Evolutionary conservation across 2,888 invertebrate genomes (phyloP).

Genomic region (Macaria liturata): DNA sequence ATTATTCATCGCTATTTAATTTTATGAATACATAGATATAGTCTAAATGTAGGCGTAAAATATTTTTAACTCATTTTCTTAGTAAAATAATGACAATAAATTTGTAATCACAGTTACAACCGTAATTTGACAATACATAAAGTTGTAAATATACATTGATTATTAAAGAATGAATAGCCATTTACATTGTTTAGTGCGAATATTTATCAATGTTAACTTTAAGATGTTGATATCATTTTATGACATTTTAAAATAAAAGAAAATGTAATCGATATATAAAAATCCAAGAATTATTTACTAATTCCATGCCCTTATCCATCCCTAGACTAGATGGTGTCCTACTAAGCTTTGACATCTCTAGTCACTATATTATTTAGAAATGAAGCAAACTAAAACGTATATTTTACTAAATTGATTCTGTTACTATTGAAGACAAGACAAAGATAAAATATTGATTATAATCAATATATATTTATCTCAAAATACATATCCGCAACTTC

Average conservation of each 20-base stretch:
- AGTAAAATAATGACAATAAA: slow-evolving; percentile 64
- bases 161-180: slow-evolving; percentile 35
- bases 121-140: slow-evolving; percentile 25
- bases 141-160: slow-evolving; percentile 31
- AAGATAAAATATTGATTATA: too few species aligned
- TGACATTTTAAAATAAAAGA: slow-evolving; percentile 79
- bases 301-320: too few species aligned
- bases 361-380: too few species aligned
- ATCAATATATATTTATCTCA: too few species aligned
- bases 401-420: too few species aligned
- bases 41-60: slow-evolving; percentile 20
- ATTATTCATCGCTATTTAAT: slow-evolving; percentile 12
- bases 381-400: too few species aligned
- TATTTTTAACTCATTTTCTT: slow-evolving; percentile 28
- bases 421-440: too few species aligned
- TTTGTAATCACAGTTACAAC: slow-evolving; percentile 47
- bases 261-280: slow-evolving; percentile 60
- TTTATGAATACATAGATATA: slow-evolving; percentile 13
- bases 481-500: too few species aligned
- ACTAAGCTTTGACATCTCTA: too few species aligned
- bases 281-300: too few species aligned
- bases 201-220: slow-evolving; percentile 80
- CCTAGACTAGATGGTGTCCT: too few species aligned
- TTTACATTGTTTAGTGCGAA: slow-evolving; percentile 49
- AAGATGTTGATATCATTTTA: slow-evolving; percentile 83